Conservation (phyloP, 2,797 vertebrate genomes). For the Siniperca scherzeri region DNA sequence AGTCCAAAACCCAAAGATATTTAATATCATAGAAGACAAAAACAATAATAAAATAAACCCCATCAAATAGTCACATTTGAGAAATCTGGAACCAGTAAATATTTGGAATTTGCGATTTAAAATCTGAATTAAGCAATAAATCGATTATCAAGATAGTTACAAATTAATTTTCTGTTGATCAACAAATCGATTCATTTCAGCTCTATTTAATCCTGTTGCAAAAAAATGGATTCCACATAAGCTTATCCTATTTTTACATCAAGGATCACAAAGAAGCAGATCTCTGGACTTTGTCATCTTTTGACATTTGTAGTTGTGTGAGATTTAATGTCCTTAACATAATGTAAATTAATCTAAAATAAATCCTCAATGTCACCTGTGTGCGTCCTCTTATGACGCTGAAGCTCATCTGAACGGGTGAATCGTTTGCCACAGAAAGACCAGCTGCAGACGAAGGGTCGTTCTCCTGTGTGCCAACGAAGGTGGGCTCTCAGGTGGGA, state of each 20-base stretch:
- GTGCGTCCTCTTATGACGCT: constrained; percentile 96
- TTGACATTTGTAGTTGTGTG: not conserved
- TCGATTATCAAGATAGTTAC: not conserved
- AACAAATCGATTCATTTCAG: not conserved
- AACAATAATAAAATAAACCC: not conserved
- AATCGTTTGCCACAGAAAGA: constrained; percentile 95
- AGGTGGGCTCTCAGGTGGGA: constrained; percentile 96
- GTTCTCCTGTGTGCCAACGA: constrained; percentile 96
- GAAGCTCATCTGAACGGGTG: constrained; percentile 94
- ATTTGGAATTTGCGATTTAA: not conserved
- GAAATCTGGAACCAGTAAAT: not conserved
- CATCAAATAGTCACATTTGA: not conserved
- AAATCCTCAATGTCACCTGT: constrained; percentile 84
- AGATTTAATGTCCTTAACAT: not conserved
- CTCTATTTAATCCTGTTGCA: not conserved
- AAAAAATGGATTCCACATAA: not conserved
- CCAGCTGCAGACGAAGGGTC: constrained; percentile 95
- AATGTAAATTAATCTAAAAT: constrained; percentile 63
- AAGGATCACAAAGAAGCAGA: not conserved
- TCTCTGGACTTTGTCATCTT: not conserved
- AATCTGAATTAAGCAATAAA: not conserved
- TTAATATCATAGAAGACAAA: not conserved
- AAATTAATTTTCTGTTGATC: not conserved
- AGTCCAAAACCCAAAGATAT: not conserved
- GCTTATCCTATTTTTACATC: not conserved